Percentiles rank a stretch among this genome's conserved stretches.
Conservation (phyloP, 2,113 vertebrate genomes). For the Hiodon alosoides region DNA sequence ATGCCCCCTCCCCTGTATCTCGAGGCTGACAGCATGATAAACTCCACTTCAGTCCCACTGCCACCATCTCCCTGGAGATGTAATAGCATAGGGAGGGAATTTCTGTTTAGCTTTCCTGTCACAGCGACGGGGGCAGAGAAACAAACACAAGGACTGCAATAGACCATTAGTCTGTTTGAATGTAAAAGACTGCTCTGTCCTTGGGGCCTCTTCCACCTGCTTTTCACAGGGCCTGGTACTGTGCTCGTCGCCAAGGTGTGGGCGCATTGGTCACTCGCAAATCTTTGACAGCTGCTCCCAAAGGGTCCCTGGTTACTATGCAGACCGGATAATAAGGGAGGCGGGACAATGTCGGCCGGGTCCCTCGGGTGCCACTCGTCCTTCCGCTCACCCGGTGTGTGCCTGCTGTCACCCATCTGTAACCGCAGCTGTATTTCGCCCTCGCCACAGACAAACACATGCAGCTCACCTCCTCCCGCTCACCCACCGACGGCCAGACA, state of each 20-base stretch:
- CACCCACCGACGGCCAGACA: too few species aligned
- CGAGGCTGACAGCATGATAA: conserved; percentile 27
- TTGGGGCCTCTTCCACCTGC: background rate
- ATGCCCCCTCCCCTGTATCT: conserved; percentile 20
- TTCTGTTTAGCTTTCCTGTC: conserved; percentile 44
- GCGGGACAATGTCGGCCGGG: background rate
- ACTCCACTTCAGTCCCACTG: conserved; percentile 13
- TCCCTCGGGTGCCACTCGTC: background rate
- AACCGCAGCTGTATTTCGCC: too few species aligned
- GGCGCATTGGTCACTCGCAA: background rate
- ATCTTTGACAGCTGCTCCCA: background rate
- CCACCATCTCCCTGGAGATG: background rate
- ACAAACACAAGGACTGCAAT: background rate
- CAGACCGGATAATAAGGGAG: background rate
- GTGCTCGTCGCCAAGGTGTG: background rate
- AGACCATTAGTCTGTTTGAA: conserved; percentile 4
- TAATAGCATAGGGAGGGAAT: conserved; percentile 28
- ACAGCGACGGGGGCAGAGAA: conserved; percentile 1
- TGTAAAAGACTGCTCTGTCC: conserved; percentile 1
- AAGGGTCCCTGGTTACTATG: background rate
- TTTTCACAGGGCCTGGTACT: background rate
- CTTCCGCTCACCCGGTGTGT: background rate
- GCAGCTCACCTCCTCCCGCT: too few species aligned
- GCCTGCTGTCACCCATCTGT: background rate
- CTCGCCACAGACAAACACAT: too few species aligned